Evolutionary conservation across 2,113 vertebrate species (phyloP).

Genomic region (Manacus vitellinus): DNA sequence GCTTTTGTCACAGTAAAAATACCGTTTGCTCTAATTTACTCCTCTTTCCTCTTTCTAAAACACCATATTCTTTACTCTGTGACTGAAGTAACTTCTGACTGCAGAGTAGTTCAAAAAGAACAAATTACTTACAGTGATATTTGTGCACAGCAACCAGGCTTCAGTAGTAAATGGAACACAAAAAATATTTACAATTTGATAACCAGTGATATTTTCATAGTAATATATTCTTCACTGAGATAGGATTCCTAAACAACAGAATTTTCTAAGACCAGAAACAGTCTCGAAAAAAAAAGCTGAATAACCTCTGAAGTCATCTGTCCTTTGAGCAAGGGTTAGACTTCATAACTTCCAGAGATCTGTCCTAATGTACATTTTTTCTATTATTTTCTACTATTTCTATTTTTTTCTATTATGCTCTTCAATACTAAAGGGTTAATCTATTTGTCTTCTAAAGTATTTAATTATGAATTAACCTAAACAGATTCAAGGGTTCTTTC

Average conservation of each 20-base stretch:
- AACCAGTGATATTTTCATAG: not conserved
- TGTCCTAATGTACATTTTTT: not conserved
- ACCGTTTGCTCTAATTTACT: not conserved
- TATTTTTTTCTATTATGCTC: not conserved
- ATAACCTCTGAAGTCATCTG: not conserved
- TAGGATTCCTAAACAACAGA: not conserved
- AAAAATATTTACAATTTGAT: not conserved
- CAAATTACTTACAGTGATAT: not conserved
- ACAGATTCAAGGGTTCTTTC: not conserved
- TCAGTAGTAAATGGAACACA: not conserved
- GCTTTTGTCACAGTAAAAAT: not conserved
- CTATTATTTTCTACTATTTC: not conserved
- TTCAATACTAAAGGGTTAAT: not conserved
- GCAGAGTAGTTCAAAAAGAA: not conserved
- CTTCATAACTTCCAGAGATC: not conserved
- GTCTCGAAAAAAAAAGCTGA: not conserved
- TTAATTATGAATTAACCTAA: not conserved
- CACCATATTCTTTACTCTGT: fast-evolving
- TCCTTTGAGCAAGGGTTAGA: not conserved
- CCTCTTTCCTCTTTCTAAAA: not conserved
- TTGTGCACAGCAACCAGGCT: not conserved
- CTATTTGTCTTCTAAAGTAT: not conserved
- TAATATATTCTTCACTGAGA: not conserved
- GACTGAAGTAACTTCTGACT: not conserved
- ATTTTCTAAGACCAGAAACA: not conserved